Evolutionary conservation across 2,113 vertebrate species (phyloP), one percentile per base, ranked within the genome.

Genomic region (Ophthalmolycus amberensis): DNA sequence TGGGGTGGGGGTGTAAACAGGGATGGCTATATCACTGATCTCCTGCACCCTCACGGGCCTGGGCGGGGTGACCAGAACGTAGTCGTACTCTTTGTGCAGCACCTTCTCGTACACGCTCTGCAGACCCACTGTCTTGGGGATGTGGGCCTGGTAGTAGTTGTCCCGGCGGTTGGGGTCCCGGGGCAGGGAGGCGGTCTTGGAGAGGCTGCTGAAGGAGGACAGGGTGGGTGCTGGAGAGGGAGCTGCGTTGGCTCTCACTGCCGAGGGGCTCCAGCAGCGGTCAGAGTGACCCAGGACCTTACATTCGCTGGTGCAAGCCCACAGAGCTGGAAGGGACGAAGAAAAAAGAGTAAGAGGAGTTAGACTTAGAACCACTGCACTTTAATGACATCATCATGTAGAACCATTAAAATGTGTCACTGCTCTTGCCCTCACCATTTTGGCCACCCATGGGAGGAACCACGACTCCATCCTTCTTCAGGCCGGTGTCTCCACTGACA

Each of bases 71-170:
- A 98, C 96, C 77, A 98, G 90, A 0, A 97, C 96, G 75, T 95
- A 96, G 90, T 98, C 97, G 76, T 97, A 97, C 93, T 98, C 97
- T 50, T 95, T 95, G 88, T 97, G 96, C 52, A 98, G 93, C 68
- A 98, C 97, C 90, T 99, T 99, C 94, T 99, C 97, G 0, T 99
- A 99, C 82, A 99, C 98, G 0, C 97, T 99, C 94, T 99, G 98
- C 50, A 99, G 93, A 20, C 97, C 97, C 38, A 96, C 95, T 0
- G 97, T 99, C 94, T 99, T 99, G 75, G 98, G 98, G 72, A 99
- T 95, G 75, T 98, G 97, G 42, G 97, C 97, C 90, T 97, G 97
- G 84, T 98, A 97, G 93, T 95, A 98, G 92, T 96, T 97, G 83
- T 99, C 98, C 82, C 96, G 95, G 86, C 96, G 96, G 62, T 97